Conservation (phyloP, 2,113 vertebrate genomes). For the Coracopsis vasa region DNA sequence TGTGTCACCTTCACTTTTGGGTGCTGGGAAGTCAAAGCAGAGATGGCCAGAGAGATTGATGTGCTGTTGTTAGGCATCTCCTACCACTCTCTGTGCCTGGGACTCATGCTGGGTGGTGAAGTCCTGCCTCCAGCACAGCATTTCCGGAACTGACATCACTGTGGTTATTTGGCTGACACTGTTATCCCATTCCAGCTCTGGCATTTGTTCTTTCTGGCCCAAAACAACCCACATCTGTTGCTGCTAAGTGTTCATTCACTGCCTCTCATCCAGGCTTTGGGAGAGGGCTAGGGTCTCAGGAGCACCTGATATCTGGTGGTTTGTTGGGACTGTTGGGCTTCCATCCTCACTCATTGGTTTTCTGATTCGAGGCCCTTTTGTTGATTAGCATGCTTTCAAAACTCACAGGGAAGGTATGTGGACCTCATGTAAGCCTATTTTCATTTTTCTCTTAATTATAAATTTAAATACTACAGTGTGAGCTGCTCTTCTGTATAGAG, state of each 20-base stretch:
- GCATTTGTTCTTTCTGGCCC: neutral
- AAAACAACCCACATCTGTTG: neutral
- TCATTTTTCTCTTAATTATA: neutral
- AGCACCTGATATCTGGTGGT: neutral
- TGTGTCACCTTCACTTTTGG: rapidly evolving
- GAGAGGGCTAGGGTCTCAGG: neutral
- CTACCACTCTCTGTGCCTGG: rapidly evolving
- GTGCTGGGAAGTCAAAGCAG: neutral
- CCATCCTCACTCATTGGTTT: neutral
- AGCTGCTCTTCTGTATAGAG: neutral
- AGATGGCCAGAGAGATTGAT: neutral
- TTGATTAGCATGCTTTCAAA: neutral
- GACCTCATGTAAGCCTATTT: neutral
- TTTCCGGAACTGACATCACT: neutral
- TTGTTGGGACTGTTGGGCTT: neutral
- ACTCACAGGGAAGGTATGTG: neutral
- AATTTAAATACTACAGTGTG: neutral
- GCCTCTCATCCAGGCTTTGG: neutral
- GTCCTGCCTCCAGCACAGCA: neutral
- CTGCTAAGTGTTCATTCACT: neutral
- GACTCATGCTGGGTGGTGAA: neutral
- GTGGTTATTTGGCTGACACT: neutral
- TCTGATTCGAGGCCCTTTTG: neutral
- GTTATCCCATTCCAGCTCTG: neutral
- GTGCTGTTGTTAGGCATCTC: neutral